phyloP scores from a whole-genome alignment of 1,140 invertebrate species.

The Meloidogyne exigua region DNA sequence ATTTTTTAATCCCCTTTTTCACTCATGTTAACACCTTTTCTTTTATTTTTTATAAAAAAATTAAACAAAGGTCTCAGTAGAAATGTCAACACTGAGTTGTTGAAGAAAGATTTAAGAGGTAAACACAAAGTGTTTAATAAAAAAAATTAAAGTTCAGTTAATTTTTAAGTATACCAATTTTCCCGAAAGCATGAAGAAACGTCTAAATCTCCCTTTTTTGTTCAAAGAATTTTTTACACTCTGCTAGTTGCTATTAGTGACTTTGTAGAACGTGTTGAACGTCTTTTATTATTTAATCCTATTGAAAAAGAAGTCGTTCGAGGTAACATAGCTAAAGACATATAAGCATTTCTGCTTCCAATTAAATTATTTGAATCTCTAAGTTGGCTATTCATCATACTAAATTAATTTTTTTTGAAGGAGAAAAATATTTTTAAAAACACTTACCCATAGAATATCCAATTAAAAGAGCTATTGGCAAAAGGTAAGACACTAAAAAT shows the following conservation, averaged over 20 bases:
- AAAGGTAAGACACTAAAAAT: constrained; percentile 45
- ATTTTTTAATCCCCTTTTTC: too few relatives aligned
- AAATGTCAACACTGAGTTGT: too few relatives aligned
- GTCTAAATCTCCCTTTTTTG: too few relatives aligned
- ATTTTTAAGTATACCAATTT: too few relatives aligned
- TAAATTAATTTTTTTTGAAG: background rate
- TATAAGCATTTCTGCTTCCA: constrained; percentile 8
- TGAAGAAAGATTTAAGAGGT: too few relatives aligned
- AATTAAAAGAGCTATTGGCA: constrained; percentile 44
- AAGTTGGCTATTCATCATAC: constrained; percentile 33
- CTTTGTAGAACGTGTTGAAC: constrained; percentile 5
- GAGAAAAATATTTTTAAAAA: background rate
- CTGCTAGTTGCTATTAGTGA: constrained; percentile 8
- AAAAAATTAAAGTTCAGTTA: background rate
- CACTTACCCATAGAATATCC: constrained; percentile 47
- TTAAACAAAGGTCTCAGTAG: too few relatives aligned
- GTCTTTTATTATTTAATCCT: background rate
- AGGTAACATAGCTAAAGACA: constrained; percentile 12
- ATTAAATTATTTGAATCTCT: constrained; percentile 16
- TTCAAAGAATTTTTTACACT: background rate
- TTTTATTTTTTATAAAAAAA: too few relatives aligned
- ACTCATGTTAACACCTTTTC: too few relatives aligned
- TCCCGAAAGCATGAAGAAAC: too few relatives aligned
- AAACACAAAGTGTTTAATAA: background rate
- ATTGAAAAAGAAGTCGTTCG: background rate